A percentile compares a stretch with the other conserved stretches of the same genome.
Evolutionary conservation across 2,888 invertebrate genomes (phyloP).

Genomic region (Drosophila sordidapex): DNA sequence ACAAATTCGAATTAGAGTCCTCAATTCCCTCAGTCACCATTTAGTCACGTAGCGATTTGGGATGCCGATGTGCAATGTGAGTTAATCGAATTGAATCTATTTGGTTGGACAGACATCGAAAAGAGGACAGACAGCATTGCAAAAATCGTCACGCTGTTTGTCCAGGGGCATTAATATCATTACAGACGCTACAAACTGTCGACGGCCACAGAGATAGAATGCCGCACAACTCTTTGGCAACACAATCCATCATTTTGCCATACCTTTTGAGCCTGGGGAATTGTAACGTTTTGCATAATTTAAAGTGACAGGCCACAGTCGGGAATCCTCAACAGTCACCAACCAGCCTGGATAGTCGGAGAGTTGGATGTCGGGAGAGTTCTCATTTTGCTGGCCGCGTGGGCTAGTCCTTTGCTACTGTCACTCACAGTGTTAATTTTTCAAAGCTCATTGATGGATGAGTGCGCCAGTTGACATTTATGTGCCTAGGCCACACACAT

Average conservation of each 20-base stretch:
- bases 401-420: conserved; percentile 71
- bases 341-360: background rate
- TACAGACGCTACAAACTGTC: conserved; percentile 6
- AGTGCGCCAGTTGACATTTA: conserved; percentile 78
- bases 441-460: conserved; percentile 79
- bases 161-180: conserved; percentile 21
- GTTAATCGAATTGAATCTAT: conserved; percentile 75
- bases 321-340: conserved; percentile 4
- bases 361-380: background rate
- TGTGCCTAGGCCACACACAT: conserved; percentile 66
- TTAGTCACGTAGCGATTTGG: conserved; percentile 59
- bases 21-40: conserved; percentile 18
- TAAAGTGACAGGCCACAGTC: conserved; percentile 70
- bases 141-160: conserved; percentile 38
- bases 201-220: background rate
- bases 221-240: conserved; percentile 39
- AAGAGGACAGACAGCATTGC: background rate
- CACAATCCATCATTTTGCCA: conserved; percentile 76
- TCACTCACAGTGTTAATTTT: conserved; percentile 78
- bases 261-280: conserved; percentile 64
- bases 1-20: conserved; percentile 16
- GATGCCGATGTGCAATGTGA: conserved; percentile 52
- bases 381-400: conserved; percentile 5
- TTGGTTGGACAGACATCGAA: conserved; percentile 27
- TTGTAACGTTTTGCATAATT: conserved; percentile 77